Evolutionary conservation across 2,888 invertebrate species (phyloP).

Genomic region (Bursaphelenchus okinawaensis): DNA sequence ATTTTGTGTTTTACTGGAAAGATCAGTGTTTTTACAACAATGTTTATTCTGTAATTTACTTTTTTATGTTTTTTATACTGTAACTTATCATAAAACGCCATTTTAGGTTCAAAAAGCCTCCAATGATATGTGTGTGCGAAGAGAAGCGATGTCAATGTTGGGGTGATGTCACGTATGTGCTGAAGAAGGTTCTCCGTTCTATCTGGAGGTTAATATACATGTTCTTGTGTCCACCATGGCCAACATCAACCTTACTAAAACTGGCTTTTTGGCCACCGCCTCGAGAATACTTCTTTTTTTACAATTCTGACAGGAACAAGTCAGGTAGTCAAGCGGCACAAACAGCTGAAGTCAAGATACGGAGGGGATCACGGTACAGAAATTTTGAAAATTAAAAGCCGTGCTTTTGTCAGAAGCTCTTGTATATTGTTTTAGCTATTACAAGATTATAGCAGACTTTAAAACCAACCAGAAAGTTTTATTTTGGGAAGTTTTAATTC

Average conservation of each 20-base stretch:
- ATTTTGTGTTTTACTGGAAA: too few relatives aligned
- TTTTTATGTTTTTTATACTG: background rate
- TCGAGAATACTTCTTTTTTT: conserved; percentile 40
- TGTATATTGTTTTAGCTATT: too few relatives aligned
- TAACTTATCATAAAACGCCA: background rate
- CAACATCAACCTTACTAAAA: conserved; percentile 16
- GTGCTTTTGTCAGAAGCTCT: too few relatives aligned
- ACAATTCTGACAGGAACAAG: conserved; percentile 7
- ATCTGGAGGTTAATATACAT: conserved; percentile 21
- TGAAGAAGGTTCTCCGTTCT: conserved; percentile 5
- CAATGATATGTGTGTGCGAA: conserved; percentile 7
- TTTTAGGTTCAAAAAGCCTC: background rate
- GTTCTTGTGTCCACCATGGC: conserved; percentile 34
- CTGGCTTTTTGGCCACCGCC: conserved; percentile 45
- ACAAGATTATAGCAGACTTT: too few relatives aligned
- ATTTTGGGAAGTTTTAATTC: too few relatives aligned
- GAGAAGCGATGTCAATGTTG: background rate
- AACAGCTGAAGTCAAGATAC: conserved; percentile 12
- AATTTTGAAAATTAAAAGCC: too few relatives aligned
- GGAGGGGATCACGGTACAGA: conserved; percentile 8
- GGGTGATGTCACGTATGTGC: background rate
- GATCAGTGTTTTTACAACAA: too few relatives aligned
- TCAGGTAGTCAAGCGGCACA: conserved; percentile 3
- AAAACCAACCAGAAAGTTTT: too few relatives aligned
- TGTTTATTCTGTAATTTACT: too few relatives aligned